These are phyloP conservation scores for Hyphantria cunea DNA, from an alignment of 1,140 invertebrate genomes.

Conservation along the genomic window DNA sequence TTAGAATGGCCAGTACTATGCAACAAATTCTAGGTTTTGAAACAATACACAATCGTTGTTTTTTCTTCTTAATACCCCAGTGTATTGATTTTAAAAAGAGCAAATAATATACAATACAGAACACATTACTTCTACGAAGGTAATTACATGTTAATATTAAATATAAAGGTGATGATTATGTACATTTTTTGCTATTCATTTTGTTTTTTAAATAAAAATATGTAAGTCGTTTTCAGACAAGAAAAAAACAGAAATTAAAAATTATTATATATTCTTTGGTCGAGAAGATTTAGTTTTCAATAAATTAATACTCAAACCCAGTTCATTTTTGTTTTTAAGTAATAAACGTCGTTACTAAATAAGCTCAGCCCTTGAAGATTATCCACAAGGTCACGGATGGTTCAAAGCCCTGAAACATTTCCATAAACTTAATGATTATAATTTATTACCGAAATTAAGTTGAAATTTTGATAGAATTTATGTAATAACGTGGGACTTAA, in stretches of 20 bases:
- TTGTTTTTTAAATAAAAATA: neutral
- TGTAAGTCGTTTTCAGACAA: neutral
- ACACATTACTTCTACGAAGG: too few relatives aligned
- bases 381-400: conserved; percentile 7
- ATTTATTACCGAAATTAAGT: conserved; percentile 32
- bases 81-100: too few relatives aligned
- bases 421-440: conserved; percentile 38
- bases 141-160: too few relatives aligned
- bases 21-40: too few relatives aligned
- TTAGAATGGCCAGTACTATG: neutral
- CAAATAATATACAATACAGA: too few relatives aligned
- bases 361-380: neutral
- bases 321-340: too few relatives aligned
- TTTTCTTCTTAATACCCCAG: too few relatives aligned
- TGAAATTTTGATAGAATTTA: conserved; percentile 43
- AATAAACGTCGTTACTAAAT: too few relatives aligned
- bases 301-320: too few relatives aligned
- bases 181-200: too few relatives aligned
- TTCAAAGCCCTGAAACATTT: conserved; percentile 15
- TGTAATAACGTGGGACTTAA: conserved; percentile 37
- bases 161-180: too few relatives aligned
- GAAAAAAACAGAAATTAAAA: neutral
- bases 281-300: neutral
- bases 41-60: too few relatives aligned
- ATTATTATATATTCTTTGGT: neutral